A percentile compares a stretch with the other conserved stretches of the same genome.
phyloP scores from a whole-genome alignment of 1,140 invertebrate genomes.

The Leptinotarsa defecta region DNA sequence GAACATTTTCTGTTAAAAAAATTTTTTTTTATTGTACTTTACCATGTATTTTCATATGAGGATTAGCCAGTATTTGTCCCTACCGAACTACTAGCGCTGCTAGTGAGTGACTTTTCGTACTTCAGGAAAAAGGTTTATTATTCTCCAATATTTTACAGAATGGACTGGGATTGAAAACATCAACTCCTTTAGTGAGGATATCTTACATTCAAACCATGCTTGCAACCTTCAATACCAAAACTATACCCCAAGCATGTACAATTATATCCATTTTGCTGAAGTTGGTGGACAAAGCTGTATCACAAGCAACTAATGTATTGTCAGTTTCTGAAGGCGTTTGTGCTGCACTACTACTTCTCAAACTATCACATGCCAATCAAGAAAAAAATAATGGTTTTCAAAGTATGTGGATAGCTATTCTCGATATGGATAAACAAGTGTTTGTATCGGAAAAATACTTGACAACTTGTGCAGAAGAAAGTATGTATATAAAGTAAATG shows the following conservation, averaged over 20 bases:
- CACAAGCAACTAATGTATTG: constrained; percentile 66
- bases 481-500: constrained; percentile 50
- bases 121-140: not conserved
- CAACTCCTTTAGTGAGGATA: constrained; percentile 75
- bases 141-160: constrained; percentile 61
- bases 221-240: constrained; percentile 64
- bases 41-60: no score
- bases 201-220: constrained; percentile 78
- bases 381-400: constrained; percentile 63
- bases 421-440: constrained; percentile 76
- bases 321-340: constrained; percentile 80
- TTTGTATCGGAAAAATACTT: constrained; percentile 82
- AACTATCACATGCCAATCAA: constrained; percentile 62
- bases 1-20: no score
- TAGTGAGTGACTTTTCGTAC: no score
- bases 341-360: constrained; percentile 74
- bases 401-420: constrained; percentile 70
- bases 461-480: constrained; percentile 68
- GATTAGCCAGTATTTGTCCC: no score
- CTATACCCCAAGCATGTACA: constrained; percentile 57
- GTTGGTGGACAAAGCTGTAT: constrained; percentile 71
- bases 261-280: constrained; percentile 67
- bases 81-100: no score
- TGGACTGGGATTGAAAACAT: constrained; percentile 77
- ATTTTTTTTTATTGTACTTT: no score